phyloP scores from a whole-genome alignment of 2,113 vertebrate species.

The Larimichthys crocea region DNA sequence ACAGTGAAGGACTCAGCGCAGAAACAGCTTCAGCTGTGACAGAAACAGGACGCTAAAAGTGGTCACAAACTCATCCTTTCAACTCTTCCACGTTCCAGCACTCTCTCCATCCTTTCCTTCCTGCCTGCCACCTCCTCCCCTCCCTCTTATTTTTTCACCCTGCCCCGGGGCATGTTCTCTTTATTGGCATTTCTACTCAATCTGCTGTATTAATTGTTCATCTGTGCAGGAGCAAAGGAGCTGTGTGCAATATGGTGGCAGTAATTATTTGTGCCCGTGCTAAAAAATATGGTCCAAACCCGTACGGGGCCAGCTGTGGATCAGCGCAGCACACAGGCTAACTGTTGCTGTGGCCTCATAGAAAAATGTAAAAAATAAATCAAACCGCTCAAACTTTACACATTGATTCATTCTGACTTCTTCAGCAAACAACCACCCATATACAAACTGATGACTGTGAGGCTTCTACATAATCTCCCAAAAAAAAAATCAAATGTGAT shows the following conservation, averaged over 20 bases:
- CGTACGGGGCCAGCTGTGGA: slow-evolving; percentile 57
- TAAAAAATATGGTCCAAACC: slow-evolving; percentile 50
- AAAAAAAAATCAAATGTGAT: slow-evolving; percentile 19
- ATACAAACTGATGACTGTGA: slow-evolving; percentile 2
- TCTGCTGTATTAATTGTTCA: slow-evolving; percentile 84
- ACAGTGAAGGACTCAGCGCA: neutral
- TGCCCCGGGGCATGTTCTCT: slow-evolving; percentile 74
- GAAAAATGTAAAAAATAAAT: neutral
- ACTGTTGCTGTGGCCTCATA: slow-evolving; percentile 64
- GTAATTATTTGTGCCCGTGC: slow-evolving; percentile 79
- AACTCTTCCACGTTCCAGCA: slow-evolving; percentile 61
- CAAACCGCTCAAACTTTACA: neutral
- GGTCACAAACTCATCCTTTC: slow-evolving; percentile 33
- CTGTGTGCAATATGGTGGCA: slow-evolving; percentile 72
- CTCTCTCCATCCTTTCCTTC: slow-evolving; percentile 36
- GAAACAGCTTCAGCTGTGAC: slow-evolving; percentile 13
- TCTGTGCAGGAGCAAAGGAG: slow-evolving; percentile 75
- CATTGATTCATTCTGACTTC: neutral
- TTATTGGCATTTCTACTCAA: slow-evolving; percentile 80
- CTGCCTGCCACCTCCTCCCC: neutral
- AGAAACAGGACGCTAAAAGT: slow-evolving; percentile 47
- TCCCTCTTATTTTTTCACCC: slow-evolving; percentile 50
- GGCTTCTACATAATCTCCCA: slow-evolving; percentile 13
- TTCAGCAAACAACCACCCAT: slow-evolving; percentile 5
- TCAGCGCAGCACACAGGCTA: slow-evolving; percentile 38